Evolutionary conservation across 2,797 vertebrate species (phyloP), one percentile per base, ranked within the genome.

Genomic region (Champsocephalus gunnari): DNA sequence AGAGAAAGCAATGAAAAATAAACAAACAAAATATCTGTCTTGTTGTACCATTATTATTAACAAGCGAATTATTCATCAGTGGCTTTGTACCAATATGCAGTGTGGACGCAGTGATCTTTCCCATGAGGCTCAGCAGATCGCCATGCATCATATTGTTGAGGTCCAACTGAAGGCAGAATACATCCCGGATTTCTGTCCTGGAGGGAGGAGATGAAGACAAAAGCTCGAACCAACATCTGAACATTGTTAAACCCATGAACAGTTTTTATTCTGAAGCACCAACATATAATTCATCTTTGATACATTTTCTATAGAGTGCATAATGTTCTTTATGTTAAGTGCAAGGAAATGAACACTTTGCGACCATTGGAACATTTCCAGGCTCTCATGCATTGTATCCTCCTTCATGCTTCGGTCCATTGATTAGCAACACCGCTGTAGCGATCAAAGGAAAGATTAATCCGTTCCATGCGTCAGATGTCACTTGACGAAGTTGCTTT

Each of bases 121-220:
- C 43, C 3, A 28, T 45, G 49, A 41, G 45, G 50, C 58, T 58
- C 48, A 69, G 7, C 72, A 19, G 44, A 55, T 9, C 64, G 8
- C 9, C n/a, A 6, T 11, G 2, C 13, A 14, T 58, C 28, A 7
- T 61, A 43, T 68, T 76, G 19, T 60, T 70, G 12, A 49, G 45
- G 60, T 66, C 56, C 76, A 89, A 70, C 58, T 21, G n/a, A 64
- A 72, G 73, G 55, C 53, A 66, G 32, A 80, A 44, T 55, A 43
- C 53, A 66, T 60, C 53, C 56, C 14, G 38, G 10, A 12, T 34
- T 45, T 53, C 43, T 34, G 51, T 43, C 55, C 44, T 43, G 41
- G 51, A 32, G 53, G 7, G 41, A 66, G 41, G 41, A 21, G 9
- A 19, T 19, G 2, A 32, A 61, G 24, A 53, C 12, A 48, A 11